These are phyloP conservation scores for Habropoda laboriosa DNA, from an alignment of 1,140 invertebrate species.

Conservation along the genomic window DNA sequence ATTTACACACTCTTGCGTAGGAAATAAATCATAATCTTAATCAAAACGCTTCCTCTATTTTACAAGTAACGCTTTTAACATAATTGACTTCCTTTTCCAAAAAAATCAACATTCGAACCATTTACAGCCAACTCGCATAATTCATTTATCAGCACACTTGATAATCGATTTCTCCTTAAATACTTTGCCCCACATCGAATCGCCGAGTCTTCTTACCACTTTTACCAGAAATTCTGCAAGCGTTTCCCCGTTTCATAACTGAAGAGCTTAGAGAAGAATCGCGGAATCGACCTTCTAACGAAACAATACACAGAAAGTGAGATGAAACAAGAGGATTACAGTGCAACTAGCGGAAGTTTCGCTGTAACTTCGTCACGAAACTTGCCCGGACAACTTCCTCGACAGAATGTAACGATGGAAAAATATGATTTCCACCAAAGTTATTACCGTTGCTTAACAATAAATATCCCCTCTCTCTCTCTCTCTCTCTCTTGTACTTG, in stretches of 20 bases:
- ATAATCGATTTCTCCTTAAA: no score
- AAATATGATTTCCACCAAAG: not conserved
- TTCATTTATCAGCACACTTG: no score
- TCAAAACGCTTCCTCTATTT: no score
- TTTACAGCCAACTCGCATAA: no score
- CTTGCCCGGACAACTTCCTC: not conserved
- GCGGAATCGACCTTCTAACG: not conserved
- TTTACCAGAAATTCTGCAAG: not conserved
- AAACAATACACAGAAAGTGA: not conserved
- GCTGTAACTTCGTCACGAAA: not conserved
- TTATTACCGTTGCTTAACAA: not conserved
- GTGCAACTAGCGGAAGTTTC: not conserved
- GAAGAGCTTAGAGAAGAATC: not conserved
- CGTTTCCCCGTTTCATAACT: not conserved
- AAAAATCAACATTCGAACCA: no score
- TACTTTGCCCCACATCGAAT: no score
- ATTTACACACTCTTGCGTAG: no score
- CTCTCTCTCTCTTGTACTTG: no score
- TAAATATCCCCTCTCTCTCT: no score
- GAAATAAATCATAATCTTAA: no score
- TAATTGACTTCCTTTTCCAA: no score
- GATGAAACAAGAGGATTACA: not conserved
- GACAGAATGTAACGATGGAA: not conserved
- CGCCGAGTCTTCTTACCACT: not conserved
- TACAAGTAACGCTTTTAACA: no score